Percentiles rank a stretch among this genome's conserved stretches.
Conservation (phyloP, 2,113 vertebrate species). For the Guaruba guarouba region DNA sequence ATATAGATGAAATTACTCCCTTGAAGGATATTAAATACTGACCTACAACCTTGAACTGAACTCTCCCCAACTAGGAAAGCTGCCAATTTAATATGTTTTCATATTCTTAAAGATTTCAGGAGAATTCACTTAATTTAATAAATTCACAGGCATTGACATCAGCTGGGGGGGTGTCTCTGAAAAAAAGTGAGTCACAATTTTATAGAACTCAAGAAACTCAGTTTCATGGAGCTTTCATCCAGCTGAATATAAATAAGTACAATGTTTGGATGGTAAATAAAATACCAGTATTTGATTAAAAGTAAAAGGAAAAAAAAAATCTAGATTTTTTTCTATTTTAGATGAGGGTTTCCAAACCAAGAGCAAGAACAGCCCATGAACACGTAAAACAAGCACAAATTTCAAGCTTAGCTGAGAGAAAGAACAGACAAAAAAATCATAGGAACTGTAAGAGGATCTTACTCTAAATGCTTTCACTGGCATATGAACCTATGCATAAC, state of each 20-base stretch:
- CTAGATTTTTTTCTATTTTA: neutral
- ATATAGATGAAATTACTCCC: neutral
- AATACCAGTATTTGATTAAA: neutral
- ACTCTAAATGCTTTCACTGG: neutral
- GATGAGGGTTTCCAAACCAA: neutral
- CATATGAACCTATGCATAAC: neutral
- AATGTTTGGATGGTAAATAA: neutral
- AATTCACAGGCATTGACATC: neutral
- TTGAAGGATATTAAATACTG: neutral
- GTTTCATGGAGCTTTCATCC: neutral
- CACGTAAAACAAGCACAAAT: neutral
- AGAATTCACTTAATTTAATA: neutral
- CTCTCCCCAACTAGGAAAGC: neutral
- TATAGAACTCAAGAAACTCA: neutral
- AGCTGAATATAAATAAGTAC: neutral
- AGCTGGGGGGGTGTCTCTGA: neutral
- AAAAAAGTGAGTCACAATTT: neutral
- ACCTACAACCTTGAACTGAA: neutral
- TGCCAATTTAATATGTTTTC: neutral
- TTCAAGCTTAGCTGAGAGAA: neutral
- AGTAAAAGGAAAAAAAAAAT: neutral
- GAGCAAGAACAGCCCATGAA: neutral
- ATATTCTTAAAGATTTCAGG: neutral
- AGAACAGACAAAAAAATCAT: neutral
- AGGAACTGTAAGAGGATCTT: neutral